phyloP scores from a whole-genome alignment of 1,140 invertebrate genomes.

The Aricia agestis region DNA sequence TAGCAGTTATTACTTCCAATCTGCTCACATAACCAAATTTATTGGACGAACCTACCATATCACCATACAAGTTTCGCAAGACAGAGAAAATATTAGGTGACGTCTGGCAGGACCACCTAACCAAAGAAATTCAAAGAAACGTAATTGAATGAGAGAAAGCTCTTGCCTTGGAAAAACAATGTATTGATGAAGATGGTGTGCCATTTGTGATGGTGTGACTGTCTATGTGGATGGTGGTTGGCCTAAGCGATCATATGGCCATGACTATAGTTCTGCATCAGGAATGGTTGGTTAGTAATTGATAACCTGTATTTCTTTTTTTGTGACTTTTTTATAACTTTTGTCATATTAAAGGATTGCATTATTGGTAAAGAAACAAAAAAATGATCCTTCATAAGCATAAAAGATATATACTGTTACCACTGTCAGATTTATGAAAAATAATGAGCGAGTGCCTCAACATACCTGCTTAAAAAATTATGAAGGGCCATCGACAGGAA shows the following conservation, averaged over 20 bases:
- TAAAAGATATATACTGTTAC: too few species aligned
- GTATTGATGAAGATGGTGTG: not conserved
- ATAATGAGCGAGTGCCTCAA: too few species aligned
- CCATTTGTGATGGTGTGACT: not conserved
- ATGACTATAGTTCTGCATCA: not conserved
- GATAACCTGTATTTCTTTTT: too few species aligned
- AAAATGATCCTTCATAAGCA: not conserved
- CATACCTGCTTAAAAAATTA: too few species aligned
- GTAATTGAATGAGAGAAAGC: too few species aligned
- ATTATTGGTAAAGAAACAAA: too few species aligned
- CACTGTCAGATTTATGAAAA: too few species aligned
- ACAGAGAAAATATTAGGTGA: not conserved
- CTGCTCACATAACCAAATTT: not conserved
- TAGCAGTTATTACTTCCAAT: not conserved
- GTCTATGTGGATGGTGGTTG: constrained; percentile 3
- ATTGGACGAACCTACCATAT: not conserved
- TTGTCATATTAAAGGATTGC: too few species aligned
- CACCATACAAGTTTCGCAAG: not conserved
- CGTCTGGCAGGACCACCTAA: not conserved
- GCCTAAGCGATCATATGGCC: not conserved
- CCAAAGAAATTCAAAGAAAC: too few species aligned
- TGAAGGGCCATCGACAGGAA: too few species aligned
- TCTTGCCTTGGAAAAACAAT: not conserved
- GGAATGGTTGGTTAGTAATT: too few species aligned
- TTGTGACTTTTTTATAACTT: too few species aligned